These are phyloP conservation scores for Heloderma charlesbogerti DNA, from an alignment of 2,113 vertebrate species.

Conservation along the genomic window DNA sequence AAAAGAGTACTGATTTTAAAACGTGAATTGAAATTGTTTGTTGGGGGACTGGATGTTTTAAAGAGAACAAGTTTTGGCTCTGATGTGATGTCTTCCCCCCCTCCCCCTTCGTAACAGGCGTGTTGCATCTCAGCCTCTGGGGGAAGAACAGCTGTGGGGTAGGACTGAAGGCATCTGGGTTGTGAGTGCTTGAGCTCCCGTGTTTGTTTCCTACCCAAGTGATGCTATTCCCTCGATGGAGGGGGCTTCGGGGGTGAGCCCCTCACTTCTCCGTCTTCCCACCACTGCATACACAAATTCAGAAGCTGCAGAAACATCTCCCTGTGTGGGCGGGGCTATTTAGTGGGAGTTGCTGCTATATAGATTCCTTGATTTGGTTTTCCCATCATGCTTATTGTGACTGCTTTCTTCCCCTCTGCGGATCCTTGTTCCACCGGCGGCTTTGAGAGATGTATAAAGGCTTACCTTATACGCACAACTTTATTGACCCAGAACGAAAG, in stretches of 20 bases:
- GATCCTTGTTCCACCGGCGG: neutral
- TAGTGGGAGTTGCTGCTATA: no score
- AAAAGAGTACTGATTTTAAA: neutral
- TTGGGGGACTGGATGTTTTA: no score
- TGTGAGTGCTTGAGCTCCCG: no score
- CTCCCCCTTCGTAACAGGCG: no score
- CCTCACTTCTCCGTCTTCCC: neutral
- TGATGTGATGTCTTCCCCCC: no score
- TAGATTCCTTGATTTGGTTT: neutral
- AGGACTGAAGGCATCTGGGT: no score
- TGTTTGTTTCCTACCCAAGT: neutral
- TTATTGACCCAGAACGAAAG: neutral
- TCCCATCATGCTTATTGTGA: neutral
- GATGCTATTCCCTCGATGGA: neutral
- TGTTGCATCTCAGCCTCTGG: neutral
- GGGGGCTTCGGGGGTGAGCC: no score
- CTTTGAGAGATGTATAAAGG: neutral
- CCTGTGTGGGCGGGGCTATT: fast-evolving
- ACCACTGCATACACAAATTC: neutral
- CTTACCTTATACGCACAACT: neutral
- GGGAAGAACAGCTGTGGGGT: neutral
- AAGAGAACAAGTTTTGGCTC: neutral
- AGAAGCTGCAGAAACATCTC: neutral
- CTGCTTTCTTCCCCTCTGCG: neutral
- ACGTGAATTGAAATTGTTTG: neutral